Percentiles rank a stretch among this genome's conserved stretches.
Evolutionary conservation across 37 sponge, comb jelly and placozoan species (phyloP).

Genomic region (Corticium candelabrum): DNA sequence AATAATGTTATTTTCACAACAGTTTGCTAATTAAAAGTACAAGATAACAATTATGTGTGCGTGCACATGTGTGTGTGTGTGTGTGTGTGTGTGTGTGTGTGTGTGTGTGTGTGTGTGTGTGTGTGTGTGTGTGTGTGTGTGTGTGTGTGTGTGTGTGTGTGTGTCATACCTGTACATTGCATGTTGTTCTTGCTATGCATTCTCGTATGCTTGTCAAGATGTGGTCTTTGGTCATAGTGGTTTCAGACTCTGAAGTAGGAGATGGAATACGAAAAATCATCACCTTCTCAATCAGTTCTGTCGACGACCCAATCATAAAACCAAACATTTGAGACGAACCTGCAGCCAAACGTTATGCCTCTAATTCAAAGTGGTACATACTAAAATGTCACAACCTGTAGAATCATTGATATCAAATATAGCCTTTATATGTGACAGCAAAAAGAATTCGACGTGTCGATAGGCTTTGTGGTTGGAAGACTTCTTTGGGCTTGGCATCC

Average conservation of each 20-base stretch:
- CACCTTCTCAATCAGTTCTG: constrained; percentile 61
- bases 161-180: too few relatives aligned
- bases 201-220: too few relatives aligned
- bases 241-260: background rate
- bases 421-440: background rate
- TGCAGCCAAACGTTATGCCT: too few relatives aligned
- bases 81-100: constrained; percentile 5
- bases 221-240: too few relatives aligned
- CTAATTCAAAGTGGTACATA: too few relatives aligned
- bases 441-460: background rate
- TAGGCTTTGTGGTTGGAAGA: background rate
- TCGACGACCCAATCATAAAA: constrained; percentile 46
- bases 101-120: constrained; percentile 5
- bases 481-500: background rate
- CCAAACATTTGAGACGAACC: constrained; percentile 42
- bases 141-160: constrained; percentile 5
- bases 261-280: constrained; percentile 36
- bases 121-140: constrained; percentile 5
- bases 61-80: background rate
- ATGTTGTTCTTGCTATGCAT: too few relatives aligned
- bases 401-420: background rate
- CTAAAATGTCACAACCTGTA: background rate
- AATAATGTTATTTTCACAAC: too few relatives aligned
- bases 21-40: too few relatives aligned
- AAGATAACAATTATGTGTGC: too few relatives aligned